phyloP scores from a whole-genome alignment of 2,888 invertebrate species.

The Slavum lentiscoides region DNA sequence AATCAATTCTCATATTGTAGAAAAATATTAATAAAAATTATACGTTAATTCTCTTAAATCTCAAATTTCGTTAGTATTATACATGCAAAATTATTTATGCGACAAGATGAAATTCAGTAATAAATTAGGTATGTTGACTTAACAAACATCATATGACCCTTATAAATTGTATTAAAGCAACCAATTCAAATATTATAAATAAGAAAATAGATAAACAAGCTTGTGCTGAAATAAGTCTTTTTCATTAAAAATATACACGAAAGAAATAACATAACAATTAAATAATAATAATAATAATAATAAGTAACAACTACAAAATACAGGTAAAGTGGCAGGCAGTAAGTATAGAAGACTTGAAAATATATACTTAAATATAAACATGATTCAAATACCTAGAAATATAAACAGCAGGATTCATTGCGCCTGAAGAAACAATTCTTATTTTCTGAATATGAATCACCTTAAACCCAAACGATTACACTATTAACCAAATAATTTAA shows the following conservation, averaged over 20 bases:
- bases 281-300: conserved; percentile 23
- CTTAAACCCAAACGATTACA: conserved; percentile 48
- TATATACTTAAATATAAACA: conserved; percentile 35
- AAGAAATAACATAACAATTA: conserved; percentile 27
- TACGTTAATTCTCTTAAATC: no score
- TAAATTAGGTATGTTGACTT: no score
- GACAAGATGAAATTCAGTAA: no score
- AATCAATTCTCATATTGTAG: no score
- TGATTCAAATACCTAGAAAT: conserved; percentile 43
- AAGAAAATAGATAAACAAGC: conserved; percentile 14
- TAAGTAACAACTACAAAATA: not conserved
- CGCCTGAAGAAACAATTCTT: conserved; percentile 39
- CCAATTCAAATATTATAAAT: conserved; percentile 4
- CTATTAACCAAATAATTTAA: conserved; percentile 42
- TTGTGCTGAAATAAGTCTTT: conserved; percentile 14
- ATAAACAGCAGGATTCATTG: conserved; percentile 49
- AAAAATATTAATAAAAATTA: no score
- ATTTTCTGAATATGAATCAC: conserved; percentile 51
- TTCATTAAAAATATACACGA: conserved; percentile 22
- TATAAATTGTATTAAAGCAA: conserved; percentile 20
- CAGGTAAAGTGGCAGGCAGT: conserved; percentile 24
- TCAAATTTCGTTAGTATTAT: no score
- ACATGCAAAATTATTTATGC: no score
- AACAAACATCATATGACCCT: conserved; percentile 40
- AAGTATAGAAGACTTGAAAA: conserved; percentile 34